Conservation (phyloP, 2,888 invertebrate genomes). For the Lacanobia wlatinum region DNA sequence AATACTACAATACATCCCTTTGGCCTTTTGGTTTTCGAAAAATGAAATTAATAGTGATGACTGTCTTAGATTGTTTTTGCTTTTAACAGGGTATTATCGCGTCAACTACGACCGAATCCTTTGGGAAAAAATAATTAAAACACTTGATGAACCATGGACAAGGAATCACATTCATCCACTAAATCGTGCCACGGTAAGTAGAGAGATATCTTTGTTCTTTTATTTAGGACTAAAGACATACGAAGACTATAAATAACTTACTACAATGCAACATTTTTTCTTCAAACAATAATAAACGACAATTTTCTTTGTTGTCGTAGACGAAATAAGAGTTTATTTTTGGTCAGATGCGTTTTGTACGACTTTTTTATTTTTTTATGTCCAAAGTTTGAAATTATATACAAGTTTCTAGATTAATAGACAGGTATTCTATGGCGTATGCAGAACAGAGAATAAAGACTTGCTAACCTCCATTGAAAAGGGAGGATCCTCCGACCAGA, state of each 20-base stretch:
- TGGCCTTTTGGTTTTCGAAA: not conserved
- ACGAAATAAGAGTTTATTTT: too few relatives aligned
- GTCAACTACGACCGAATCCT: slow-evolving; percentile 93
- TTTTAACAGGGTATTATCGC: slow-evolving; percentile 90
- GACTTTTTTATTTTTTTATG: too few relatives aligned
- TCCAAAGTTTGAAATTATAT: too few relatives aligned
- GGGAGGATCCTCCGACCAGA: too few relatives aligned
- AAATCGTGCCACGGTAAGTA: slow-evolving; percentile 92
- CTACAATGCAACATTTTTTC: not conserved
- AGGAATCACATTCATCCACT: slow-evolving; percentile 91
- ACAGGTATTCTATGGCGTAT: too few relatives aligned
- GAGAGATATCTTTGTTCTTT: not conserved
- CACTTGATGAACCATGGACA: slow-evolving; percentile 88
- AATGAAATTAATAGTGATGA: not conserved
- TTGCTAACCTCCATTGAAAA: too few relatives aligned
- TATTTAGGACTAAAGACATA: not conserved
- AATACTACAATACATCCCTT: not conserved
- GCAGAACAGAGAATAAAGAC: too few relatives aligned
- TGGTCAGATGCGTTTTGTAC: too few relatives aligned
- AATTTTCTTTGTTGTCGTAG: too few relatives aligned
- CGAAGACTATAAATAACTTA: not conserved
- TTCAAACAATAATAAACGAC: too few relatives aligned
- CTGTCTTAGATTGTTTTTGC: not conserved
- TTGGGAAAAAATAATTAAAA: slow-evolving; percentile 92
- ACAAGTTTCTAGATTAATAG: too few relatives aligned